Conservation (phyloP, 2,888 invertebrate genomes). For the Stenolophus ochropezus region DNA sequence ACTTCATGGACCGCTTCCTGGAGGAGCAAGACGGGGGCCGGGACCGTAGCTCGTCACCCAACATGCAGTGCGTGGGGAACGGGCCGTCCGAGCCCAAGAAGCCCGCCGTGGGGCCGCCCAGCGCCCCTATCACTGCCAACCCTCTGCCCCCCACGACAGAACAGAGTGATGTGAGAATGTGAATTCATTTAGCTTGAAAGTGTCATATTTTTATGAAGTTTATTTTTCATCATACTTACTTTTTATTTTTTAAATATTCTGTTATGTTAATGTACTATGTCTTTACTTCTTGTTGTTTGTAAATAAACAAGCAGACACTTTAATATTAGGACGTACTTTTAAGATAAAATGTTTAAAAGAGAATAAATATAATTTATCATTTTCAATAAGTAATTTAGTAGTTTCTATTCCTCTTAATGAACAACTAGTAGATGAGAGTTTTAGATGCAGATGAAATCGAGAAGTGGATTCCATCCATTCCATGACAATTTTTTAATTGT, state of each 20-base stretch:
- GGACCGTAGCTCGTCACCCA: constrained; percentile 84
- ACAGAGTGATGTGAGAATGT: constrained; percentile 17
- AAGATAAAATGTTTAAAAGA: constrained; percentile 15
- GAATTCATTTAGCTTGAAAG: constrained; percentile 18
- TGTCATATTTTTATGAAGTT: constrained; percentile 7
- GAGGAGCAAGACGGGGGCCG: constrained; percentile 86
- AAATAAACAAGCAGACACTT: constrained; percentile 29
- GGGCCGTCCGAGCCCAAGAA: constrained; percentile 2
- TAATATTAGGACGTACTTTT: constrained; percentile 30
- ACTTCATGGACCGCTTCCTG: constrained; percentile 94
- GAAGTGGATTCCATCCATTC: too few species aligned
- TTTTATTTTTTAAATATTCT: constrained; percentile 32
- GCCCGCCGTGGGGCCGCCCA: not conserved
- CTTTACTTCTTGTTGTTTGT: constrained; percentile 31
- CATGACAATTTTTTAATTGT: too few species aligned
- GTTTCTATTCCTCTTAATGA: not conserved
- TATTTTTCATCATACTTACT: not conserved
- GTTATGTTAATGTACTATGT: constrained; percentile 33
- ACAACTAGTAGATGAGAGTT: too few species aligned
- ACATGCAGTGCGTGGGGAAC: constrained; percentile 73
- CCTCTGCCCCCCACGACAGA: not conserved
- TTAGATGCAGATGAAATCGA: too few species aligned
- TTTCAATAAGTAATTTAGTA: constrained; percentile 15
- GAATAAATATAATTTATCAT: constrained; percentile 41
- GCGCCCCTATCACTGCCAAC: constrained; percentile 13